Base-by-base conservation (phyloP, 2,888 invertebrate genomes). In the Formica aserva region DNA sequence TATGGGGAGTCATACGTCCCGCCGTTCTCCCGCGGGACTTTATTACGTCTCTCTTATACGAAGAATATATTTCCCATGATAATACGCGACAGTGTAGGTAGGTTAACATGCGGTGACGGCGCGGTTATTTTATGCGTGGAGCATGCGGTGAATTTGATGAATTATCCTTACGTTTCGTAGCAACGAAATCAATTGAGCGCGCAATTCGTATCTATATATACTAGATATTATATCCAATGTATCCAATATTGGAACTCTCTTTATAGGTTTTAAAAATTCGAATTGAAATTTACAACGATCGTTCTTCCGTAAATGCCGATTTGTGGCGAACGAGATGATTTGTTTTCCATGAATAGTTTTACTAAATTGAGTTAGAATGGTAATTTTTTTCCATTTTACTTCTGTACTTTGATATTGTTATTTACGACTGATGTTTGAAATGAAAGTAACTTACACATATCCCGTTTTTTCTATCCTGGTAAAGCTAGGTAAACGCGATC, bases 11-110 rank as follows among this genome's bases (percentile, higher is more conserved):
- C 52, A 66, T 57, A 52, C 69, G 82, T 81, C 69, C 22, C 18
- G 45, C 63, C 77, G 66, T 80, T 87, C 83, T 83, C 89, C 82
- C 85, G 26, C 65, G 84, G 83, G 89, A 86, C 89, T 90, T 90
- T 90, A 90, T 91, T 90, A 90, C 86, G 80, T 60, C 80, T 72
- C 90, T 85, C 90, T 85, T 84, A 77, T 69, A 84, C 72, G 86
- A 88, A 83, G 91, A 91, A 91, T 89, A 89, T 83, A 87, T 90
- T 91, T 88, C 85, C 86, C 86, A 89, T 86, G 89, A 78, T 89
- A 89, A 89, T 88, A 66, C 45, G 69, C 45, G 74, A 57, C 57
- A 63, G 71, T 67, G 45, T 9, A 26, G 38, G 67, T 71, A 52
- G 48, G 48, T 69, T 77, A 81, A 62, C 83, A 65, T 65, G 72